These are phyloP conservation scores for Caiman crocodilus DNA, from an alignment of 2,797 vertebrate genomes.

Conservation along the genomic window DNA sequence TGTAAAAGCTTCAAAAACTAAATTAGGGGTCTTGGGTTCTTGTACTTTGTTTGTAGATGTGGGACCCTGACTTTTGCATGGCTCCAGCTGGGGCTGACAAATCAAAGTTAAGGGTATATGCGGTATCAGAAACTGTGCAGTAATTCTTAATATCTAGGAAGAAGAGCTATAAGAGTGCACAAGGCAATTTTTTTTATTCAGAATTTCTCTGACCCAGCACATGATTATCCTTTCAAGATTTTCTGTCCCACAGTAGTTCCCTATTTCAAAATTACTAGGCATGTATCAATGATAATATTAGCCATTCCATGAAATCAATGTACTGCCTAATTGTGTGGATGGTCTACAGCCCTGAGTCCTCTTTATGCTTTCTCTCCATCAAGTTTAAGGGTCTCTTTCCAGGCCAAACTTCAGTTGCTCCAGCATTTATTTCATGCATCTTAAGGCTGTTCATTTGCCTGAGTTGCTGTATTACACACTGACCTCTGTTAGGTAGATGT, in stretches of 20 bases:
- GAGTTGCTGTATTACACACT: neutral
- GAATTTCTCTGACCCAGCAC: neutral
- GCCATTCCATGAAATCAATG: no score
- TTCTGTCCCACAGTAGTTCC: neutral
- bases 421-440: neutral
- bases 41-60: neutral
- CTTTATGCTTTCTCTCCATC: neutral
- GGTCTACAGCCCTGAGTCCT: neutral
- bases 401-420: neutral
- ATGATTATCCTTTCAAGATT: neutral
- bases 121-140: neutral
- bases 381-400: neutral
- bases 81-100: neutral
- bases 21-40: neutral
- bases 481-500: neutral
- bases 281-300: neutral
- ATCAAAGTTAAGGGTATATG: neutral
- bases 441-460: neutral
- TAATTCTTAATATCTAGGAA: neutral
- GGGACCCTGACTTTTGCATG: rapidly evolving
- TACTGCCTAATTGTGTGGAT: neutral
- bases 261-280: neutral
- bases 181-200: neutral
- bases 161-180: neutral
- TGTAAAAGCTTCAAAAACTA: neutral